Percentiles rank a stretch among this genome's conserved stretches.
Evolutionary conservation across 2,113 vertebrate genomes (phyloP).

Genomic region (Stictonetta naevosa): DNA sequence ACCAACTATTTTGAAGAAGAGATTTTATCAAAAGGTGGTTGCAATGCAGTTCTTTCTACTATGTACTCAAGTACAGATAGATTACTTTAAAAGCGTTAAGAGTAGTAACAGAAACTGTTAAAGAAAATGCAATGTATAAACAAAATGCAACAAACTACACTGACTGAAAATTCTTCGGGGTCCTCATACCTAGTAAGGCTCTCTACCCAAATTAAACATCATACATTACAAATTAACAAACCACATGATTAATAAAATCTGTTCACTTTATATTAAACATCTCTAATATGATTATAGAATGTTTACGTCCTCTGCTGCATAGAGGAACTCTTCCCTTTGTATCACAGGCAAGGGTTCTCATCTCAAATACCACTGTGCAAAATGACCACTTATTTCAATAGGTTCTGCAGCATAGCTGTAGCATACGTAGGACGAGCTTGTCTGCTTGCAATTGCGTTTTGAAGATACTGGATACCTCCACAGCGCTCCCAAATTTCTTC

Average conservation of each 20-base stretch:
- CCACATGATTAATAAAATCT: constrained; percentile 75
- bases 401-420: constrained; percentile 94
- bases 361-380: background rate
- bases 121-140: constrained; percentile 27
- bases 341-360: background rate
- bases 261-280: constrained; percentile 74
- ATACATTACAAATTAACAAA: constrained; percentile 71
- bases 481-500: constrained; percentile 99
- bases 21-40: background rate
- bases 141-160: constrained; percentile 53
- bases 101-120: background rate
- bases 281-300: constrained; percentile 68
- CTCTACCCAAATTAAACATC: constrained; percentile 70
- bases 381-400: constrained; percentile 78
- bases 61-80: background rate
- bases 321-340: constrained; percentile 76
- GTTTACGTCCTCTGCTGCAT: constrained; percentile 27
- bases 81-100: background rate
- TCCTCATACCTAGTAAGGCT: constrained; percentile 48
- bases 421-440: constrained; percentile 95
- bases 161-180: constrained; percentile 43
- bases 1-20: background rate
- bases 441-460: constrained; percentile 89
- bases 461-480: constrained; percentile 92
- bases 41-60: background rate